phyloP scores from a whole-genome alignment of 2,888 invertebrate species.

The Amblyjoppa proteus region DNA sequence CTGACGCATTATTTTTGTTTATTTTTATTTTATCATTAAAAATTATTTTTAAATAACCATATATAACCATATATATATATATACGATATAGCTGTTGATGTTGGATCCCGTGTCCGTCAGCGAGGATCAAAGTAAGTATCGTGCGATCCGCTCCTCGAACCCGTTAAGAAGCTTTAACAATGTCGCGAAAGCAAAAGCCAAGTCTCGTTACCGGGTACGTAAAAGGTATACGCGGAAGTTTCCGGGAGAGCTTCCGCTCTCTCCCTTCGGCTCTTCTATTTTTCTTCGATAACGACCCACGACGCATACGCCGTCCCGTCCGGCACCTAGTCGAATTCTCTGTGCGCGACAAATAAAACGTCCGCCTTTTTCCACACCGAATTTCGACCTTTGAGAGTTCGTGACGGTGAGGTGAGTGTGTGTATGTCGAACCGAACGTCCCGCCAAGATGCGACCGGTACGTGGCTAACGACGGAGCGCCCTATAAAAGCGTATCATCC shows the following conservation, averaged over 20 bases:
- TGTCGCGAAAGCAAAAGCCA: slow-evolving; percentile 53
- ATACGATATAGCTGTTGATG: neutral
- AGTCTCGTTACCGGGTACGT: slow-evolving; percentile 54
- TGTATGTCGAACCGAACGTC: slow-evolving; percentile 8
- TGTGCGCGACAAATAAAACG: slow-evolving; percentile 17
- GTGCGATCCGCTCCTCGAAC: slow-evolving; percentile 31
- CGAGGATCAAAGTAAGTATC: slow-evolving; percentile 52
- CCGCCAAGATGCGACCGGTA: slow-evolving; percentile 6
- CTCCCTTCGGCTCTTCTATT: slow-evolving; percentile 28
- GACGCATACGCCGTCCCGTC: slow-evolving; percentile 35
- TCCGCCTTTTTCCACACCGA: slow-evolving; percentile 14
- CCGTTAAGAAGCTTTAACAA: slow-evolving; percentile 60
- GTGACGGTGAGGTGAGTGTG: neutral
- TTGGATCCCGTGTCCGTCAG: slow-evolving; percentile 27
- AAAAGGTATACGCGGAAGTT: slow-evolving; percentile 11
- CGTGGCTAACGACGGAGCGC: slow-evolving; percentile 14
- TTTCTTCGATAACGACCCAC: slow-evolving; percentile 58
- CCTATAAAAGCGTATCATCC: neutral
- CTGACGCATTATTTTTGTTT: too few species aligned
- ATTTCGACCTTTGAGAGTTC: slow-evolving; percentile 32
- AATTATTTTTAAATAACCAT: too few species aligned
- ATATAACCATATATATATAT: neutral
- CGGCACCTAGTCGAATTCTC: slow-evolving; percentile 42
- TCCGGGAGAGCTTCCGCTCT: slow-evolving; percentile 7
- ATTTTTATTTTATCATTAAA: too few species aligned